Base-by-base conservation (phyloP, 1,140 invertebrate genomes). In the Sycophila sp. region DNA sequence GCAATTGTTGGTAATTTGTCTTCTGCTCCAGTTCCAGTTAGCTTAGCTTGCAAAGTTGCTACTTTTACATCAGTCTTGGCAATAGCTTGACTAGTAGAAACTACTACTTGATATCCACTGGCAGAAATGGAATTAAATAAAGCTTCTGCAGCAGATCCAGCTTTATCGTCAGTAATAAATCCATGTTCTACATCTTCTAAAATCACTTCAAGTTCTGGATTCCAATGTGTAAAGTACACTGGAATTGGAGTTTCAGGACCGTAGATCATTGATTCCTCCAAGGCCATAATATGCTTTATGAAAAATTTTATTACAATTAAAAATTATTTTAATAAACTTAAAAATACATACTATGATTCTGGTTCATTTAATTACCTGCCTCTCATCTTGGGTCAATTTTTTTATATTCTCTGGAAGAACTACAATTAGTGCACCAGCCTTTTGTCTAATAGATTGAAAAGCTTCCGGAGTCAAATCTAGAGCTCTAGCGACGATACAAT, bases 31-130 rank as follows among this genome's bases (percentile, higher is more conserved):
- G 90, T 90, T 0, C 94, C 95, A 55, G 91, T 87, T 51, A 99
- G 86, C 83, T 96, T 95, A 19, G 95, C 96, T 87, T 98, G 90
- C 65, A 96, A 87, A 34, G 93, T 95, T 4, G 92, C 89, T 36
- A 97, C 89, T 82, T 94, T 94, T 59, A 93, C 90, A 76, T 98
- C 95, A 69, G 90, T 85, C 75, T 92, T 92, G 5, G 90, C 83
- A 79, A 90, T 90, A 1, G 92, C 88, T 73, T 92, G 89, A 47
- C 90, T 89, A 56, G 92, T 89, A 75, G 89, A 88, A 15, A 95
- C 89, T 47, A 94, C 92, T 71, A 96, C 89, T 86, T 97, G 95
- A 81, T 95, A 96, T 30, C 96, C 96, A 89, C 96, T 97, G 6
- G 95, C 95, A n/a, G 94, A 93, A 32, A 97, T 91, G 24, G 94